These are phyloP conservation scores for Campoletis raptor DNA, from an alignment of 2,888 invertebrate species.

Conservation along the genomic window DNA sequence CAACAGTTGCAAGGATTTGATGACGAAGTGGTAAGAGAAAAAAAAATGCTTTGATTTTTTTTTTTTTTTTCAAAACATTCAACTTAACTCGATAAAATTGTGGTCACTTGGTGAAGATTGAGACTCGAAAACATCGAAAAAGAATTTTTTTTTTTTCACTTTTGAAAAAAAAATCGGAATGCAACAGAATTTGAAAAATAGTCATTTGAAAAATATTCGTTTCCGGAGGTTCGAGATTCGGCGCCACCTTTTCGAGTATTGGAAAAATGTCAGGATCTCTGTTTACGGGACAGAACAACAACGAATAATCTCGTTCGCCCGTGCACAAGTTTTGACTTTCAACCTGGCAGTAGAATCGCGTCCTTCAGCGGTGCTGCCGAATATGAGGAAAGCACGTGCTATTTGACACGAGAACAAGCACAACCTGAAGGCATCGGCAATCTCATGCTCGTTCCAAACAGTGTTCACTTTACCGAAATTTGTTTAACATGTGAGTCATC, in stretches of 20 bases:
- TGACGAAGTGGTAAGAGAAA: conserved; percentile 89
- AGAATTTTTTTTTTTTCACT: not conserved
- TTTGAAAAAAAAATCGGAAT: too few relatives aligned
- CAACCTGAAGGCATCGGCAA: conserved; percentile 95
- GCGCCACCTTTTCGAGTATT: conserved; percentile 94
- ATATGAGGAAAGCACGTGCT: conserved; percentile 95
- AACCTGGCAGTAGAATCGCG: conserved; percentile 94
- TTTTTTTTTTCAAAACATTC: not conserved
- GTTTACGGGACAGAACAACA: conserved; percentile 91
- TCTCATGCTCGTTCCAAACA: conserved; percentile 95
- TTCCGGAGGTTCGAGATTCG: conserved; percentile 89
- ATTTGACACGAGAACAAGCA: conserved; percentile 93
- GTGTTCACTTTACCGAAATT: conserved; percentile 95
- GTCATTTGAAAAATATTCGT: not conserved
- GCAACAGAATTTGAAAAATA: too few relatives aligned
- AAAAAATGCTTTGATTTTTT: not conserved
- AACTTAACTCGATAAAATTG: not conserved
- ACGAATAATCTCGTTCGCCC: conserved; percentile 93
- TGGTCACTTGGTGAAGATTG: not conserved
- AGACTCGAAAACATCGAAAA: not conserved
- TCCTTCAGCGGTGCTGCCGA: conserved; percentile 92
- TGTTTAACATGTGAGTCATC: conserved; percentile 93
- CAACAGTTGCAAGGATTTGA: conserved; percentile 96
- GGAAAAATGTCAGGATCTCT: conserved; percentile 95
- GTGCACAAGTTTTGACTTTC: conserved; percentile 96